A percentile compares a stretch with the other conserved stretches of the same genome.
phyloP scores from a whole-genome alignment of 2,888 invertebrate genomes.

The Callyntrura guangdongensis region DNA sequence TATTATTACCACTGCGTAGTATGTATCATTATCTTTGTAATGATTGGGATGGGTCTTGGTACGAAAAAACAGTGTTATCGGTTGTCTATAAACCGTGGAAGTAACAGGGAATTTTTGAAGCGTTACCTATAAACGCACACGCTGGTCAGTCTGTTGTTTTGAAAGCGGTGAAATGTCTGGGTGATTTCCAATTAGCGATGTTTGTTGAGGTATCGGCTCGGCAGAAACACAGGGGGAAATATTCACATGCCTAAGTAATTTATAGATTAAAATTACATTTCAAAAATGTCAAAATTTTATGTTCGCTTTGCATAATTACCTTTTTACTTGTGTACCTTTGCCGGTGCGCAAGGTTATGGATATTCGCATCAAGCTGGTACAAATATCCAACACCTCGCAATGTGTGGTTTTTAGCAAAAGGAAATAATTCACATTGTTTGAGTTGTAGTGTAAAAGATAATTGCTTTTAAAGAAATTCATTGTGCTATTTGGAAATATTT shows the following conservation, averaged over 20 bases:
- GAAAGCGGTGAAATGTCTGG: background rate
- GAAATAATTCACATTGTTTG: background rate
- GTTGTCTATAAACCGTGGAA: background rate
- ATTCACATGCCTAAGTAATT: background rate
- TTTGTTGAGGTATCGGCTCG: background rate
- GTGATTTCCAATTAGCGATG: constrained; percentile 16
- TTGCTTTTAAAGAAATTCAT: constrained; percentile 33
- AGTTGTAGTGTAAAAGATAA: constrained; percentile 23
- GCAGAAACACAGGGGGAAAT: background rate
- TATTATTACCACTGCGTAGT: constrained; percentile 11
- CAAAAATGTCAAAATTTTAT: constrained; percentile 50
- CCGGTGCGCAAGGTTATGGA: constrained; percentile 15
- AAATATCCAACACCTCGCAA: background rate
- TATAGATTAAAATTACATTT: constrained; percentile 18
- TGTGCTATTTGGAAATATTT: constrained; percentile 15
- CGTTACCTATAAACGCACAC: background rate
- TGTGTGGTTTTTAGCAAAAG: background rate
- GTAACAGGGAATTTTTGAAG: background rate
- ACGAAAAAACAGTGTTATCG: background rate
- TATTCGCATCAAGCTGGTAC: background rate
- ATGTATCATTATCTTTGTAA: constrained; percentile 24
- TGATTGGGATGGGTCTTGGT: background rate
- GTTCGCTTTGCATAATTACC: constrained; percentile 4
- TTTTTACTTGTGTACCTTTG: background rate
- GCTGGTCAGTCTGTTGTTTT: background rate